Evolutionary conservation across 2,888 invertebrate species (phyloP), one percentile per base, ranked within the genome.

Genomic region (Platycheirus albimanus): DNA sequence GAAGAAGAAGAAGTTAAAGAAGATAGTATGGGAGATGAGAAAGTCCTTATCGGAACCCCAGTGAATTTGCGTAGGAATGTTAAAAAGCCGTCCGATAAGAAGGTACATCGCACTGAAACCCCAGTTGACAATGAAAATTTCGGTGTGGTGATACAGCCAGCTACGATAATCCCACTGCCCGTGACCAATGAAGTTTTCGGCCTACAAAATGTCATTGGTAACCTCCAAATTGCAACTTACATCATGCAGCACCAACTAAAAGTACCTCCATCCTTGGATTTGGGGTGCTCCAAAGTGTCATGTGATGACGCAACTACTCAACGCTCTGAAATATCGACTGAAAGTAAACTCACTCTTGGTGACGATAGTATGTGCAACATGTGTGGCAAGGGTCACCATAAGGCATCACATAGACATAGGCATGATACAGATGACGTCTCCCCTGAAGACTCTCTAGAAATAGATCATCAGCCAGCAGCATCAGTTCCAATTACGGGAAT

Each of bases 131-230:
- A 85, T n/a, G 89, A 89, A 43, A 88, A 61, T 19, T 86, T 91
- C 70, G 89, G 91, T 15, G 84, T 91, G 51, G 90, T 89, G 10
- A 86, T 93, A 86, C 90, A 90, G 47, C 90, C 90, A 7, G 89
- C 91, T 2, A 90, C 90, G 1, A 76, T 91, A 0, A 89, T 91
- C 43, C 91, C 92, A 38, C 78, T 90, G 77, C 91, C 90, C 0
- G 89, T 90, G 3, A 90, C 91, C 19, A 88, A 86, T 1, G 91
- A 91, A 54, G 88, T 91, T 10, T 89, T 90, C 64, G 90, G 90
- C 0, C 85, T 90, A 0, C 90, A 90, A 63, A 90, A 88, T 63
- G 88, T 89, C 41, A 89, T 90, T 20, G 91, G 90, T 0, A 91
- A 91, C 84, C 86, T 91, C 1, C 91, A 91, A 84, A 88, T 91